phyloP scores from a whole-genome alignment of 1,140 invertebrate species.

The Drosophila tsacasi region DNA sequence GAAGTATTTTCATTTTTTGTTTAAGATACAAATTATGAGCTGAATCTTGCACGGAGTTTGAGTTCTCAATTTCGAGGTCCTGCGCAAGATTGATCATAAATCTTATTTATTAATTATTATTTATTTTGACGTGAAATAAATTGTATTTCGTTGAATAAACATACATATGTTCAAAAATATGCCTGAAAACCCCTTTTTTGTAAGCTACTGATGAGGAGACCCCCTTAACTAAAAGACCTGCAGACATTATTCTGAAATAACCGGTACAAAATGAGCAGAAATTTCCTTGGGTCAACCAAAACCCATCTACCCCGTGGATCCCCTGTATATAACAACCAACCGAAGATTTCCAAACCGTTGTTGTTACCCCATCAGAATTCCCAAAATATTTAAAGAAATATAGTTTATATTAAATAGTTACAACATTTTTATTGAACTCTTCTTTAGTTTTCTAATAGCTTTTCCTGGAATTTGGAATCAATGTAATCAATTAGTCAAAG shows the following conservation, averaged over 20 bases:
- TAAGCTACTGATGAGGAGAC: too few relatives aligned
- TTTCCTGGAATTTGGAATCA: slow-evolving; percentile 31
- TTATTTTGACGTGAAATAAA: too few relatives aligned
- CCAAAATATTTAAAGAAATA: background rate
- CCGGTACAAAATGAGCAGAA: background rate
- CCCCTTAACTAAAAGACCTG: too few relatives aligned
- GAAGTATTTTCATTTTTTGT: too few relatives aligned
- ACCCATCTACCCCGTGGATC: background rate
- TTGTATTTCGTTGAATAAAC: too few relatives aligned
- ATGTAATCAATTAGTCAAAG: slow-evolving; percentile 15
- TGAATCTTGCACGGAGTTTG: too few relatives aligned
- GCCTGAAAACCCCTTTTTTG: too few relatives aligned
- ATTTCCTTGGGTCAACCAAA: background rate
- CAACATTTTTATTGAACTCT: slow-evolving; percentile 56
- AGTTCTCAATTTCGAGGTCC: too few relatives aligned
- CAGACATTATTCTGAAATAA: background rate
- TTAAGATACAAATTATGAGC: too few relatives aligned
- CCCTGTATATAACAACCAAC: background rate
- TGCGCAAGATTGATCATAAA: too few relatives aligned
- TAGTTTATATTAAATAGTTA: slow-evolving; percentile 45
- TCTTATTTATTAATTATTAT: too few relatives aligned
- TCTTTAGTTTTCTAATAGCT: slow-evolving; percentile 15
- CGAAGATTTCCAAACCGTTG: background rate
- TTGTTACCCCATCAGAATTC: background rate
- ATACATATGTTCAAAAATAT: too few relatives aligned